Base-by-base conservation (phyloP, 2,797 vertebrate genomes). In the Enteromius argenteus region DNA sequence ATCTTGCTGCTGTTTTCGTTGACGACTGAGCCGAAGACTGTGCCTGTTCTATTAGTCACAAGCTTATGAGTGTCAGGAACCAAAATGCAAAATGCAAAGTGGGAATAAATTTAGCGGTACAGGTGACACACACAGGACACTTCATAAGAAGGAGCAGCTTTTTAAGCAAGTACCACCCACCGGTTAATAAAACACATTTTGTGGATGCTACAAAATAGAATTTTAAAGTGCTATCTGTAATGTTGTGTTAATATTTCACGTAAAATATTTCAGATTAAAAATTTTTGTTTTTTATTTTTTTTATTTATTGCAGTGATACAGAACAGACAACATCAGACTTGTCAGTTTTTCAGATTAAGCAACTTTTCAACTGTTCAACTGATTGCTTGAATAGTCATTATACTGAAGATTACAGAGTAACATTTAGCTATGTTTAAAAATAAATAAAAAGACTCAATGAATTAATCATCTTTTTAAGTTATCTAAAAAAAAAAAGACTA, bases 101-200 rank as follows among this genome's bases (percentile, higher is more conserved):
- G 35, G 4, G 21, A 68, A 68, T 68, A 68, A 4, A 39, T 13
- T 15, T 10, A 71, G n/a, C n/a, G 14, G 39, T 11, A 69, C 67
- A 56, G 19, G 72, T 53, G 44, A 30, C 0, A 5, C 49, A 51
- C 5, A 56, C 11, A 14, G 19, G 11, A n/a, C 30, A 53, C 35
- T 74, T 37, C 53, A 60, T 14, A 58, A 60, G 21, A 76, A 76
- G 53, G 13, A 58, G 32, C 21, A 27, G 51, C 14, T 76, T 76
- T 58, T 13, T 11, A 35, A 35, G 11, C 72, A 32, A 74, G 30
- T 51, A 11, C 46, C 71, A 51, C 71, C 69, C 69, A 49, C 15
- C 21, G 8, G 44, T 32, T 51, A 72, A 72, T 72, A 72, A 49
- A 49, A 49, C 69, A 44, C 0, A 1, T 72, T 30, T 49, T 23